Conservation (phyloP, 2,797 vertebrate genomes). For the Odontamblyopus lacepedii region DNA sequence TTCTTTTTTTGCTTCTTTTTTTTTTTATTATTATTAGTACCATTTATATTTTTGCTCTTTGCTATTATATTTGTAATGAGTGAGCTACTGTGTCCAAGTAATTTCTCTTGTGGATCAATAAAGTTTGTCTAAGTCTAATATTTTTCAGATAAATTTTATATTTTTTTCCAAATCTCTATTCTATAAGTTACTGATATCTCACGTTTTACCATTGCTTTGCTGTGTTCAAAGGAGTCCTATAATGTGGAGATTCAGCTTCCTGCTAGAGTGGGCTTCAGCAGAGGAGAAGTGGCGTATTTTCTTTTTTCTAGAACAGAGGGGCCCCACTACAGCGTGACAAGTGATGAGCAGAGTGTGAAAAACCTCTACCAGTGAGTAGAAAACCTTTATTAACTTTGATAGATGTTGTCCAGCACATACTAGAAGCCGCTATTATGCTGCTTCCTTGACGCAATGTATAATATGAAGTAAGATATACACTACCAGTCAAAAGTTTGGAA, state of each 20-base stretch:
- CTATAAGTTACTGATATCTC: too few species aligned
- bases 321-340: conserved; percentile 86
- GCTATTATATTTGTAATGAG: too few species aligned
- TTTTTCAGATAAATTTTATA: too few species aligned
- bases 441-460: neutral
- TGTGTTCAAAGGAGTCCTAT: conserved; percentile 80
- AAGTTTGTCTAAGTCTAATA: too few species aligned
- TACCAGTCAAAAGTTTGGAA: too few species aligned
- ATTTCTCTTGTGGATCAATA: too few species aligned
- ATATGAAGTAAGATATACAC: too few species aligned
- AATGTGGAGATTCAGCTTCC: conserved; percentile 91
- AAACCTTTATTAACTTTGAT: neutral
- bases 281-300: conserved; percentile 82
- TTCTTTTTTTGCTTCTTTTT: too few species aligned
- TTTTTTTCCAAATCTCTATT: too few species aligned
- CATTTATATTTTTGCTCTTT: too few species aligned
- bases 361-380: conserved; percentile 86
- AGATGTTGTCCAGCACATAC: neutral
- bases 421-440: neutral
- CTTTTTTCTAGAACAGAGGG: conserved; percentile 80
- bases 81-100: too few species aligned
- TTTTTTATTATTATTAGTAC: too few species aligned
- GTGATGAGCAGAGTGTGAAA: conserved; percentile 83
- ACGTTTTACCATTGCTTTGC: neutral
- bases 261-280: conserved; percentile 91